phyloP scores from a whole-genome alignment of 1,140 invertebrate genomes.

The Orchesella cincta region DNA sequence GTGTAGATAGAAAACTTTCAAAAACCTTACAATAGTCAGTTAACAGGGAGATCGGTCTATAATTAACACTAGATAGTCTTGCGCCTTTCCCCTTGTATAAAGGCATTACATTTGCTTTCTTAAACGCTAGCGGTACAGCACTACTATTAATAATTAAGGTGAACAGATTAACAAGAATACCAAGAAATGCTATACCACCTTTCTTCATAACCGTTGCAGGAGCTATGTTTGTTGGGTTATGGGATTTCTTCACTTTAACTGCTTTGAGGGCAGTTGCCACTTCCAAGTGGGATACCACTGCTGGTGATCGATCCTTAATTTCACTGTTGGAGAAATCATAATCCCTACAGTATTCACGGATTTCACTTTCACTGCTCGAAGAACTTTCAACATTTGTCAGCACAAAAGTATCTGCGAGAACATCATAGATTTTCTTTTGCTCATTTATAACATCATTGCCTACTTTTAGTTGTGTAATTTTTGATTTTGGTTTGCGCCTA shows the following conservation, averaged over 20 bases:
- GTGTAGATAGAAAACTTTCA: background rate
- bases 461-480: background rate
- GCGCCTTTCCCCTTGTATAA: slow-evolving; percentile 10
- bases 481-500: background rate
- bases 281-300: background rate
- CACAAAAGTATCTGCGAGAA: background rate
- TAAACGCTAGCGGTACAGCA: background rate
- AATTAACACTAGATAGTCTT: background rate
- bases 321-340: background rate
- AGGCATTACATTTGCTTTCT: background rate
- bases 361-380: background rate
- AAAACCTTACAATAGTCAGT: slow-evolving; percentile 14
- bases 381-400: background rate
- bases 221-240: background rate
- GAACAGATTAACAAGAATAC: background rate
- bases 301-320: background rate
- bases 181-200: too few species aligned
- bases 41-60: slow-evolving; percentile 16
- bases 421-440: background rate
- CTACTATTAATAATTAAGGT: background rate
- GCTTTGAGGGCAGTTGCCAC: background rate
- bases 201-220: too few species aligned
- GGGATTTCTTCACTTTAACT: background rate
- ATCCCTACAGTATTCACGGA: background rate
- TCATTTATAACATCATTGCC: background rate